Base-by-base conservation (phyloP, 2,113 vertebrate genomes). In the Ochotona princeps region DNA sequence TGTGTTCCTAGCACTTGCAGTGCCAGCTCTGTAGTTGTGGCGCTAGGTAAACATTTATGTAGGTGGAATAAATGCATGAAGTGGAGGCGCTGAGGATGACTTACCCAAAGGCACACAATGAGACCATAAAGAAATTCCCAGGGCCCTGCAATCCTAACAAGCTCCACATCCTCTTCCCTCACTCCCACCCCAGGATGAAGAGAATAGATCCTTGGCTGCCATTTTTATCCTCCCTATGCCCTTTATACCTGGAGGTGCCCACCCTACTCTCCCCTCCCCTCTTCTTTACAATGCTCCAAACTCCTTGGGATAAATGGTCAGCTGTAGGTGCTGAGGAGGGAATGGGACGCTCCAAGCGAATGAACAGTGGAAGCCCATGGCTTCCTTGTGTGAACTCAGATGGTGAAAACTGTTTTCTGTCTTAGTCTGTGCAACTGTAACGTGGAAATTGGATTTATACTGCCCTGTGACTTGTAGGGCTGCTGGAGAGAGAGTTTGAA, bases 371-470 rank as follows among this genome's bases (percentile, higher is more conserved):
- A 44, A 44, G 38, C 54, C 25, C 35, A 8, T 67, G 83, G 65
- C 9, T 79, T 83, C 7, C 4, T 23, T 80, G 5, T 73, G 1
- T 18, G n/a, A 44, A 61, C 57, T 21, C 61, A 66, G 88, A 20
- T 11, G 26, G 51, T 20, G 7, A 35, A 51, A 32, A 61, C 3
- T 61, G 51, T 82, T 89, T 84, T 63, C 15, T 51, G 81, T 54
- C 81, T 91, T 61, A 89, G 73, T 83, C 75, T 91, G n/a, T 89
- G 93, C n/a, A 76, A 23, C 84, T 91, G 63, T 49, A 76, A 89
- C 84, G 65, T 87, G 91, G 76, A 66, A 89, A 60, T 44, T 18
- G 44, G 49, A 67, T 70, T 32, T 82, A 23, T 18, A 51, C 44
- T 81, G 12, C 18, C 26, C 0, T 38, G 32, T 82, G 88, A 20